Conservation (phyloP, 2,888 invertebrate genomes). For the Oscheius sp. region DNA sequence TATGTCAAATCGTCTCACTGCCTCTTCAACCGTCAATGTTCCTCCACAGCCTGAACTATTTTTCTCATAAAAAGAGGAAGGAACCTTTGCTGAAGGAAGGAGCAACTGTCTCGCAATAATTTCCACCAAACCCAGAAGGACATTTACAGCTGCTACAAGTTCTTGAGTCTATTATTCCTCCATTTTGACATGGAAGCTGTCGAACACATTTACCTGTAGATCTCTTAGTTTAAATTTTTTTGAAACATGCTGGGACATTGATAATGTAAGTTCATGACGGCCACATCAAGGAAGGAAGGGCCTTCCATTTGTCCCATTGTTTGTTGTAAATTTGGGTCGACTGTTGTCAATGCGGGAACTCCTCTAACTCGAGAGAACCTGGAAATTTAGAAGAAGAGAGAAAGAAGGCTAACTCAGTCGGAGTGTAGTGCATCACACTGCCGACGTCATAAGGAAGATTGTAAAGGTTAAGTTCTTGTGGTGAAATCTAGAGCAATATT, state of each 20-base stretch:
- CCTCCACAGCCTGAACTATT: conserved; percentile 46
- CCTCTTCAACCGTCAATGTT: conserved; percentile 40
- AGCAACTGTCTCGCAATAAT: conserved; percentile 41
- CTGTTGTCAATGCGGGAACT: conserved; percentile 44
- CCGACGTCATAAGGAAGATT: conserved; percentile 54
- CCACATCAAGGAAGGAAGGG: conserved; percentile 53
- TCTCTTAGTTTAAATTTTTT: too few relatives aligned
- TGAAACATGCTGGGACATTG: conserved; percentile 37
- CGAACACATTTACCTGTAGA: conserved; percentile 19
- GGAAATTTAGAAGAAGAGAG: neutral
- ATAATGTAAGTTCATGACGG: conserved; percentile 51
- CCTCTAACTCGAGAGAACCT: conserved; percentile 44
- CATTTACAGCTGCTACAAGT: conserved; percentile 54
- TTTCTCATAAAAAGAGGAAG: neutral
- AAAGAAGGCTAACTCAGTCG: conserved; percentile 41
- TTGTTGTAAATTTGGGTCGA: conserved; percentile 52
- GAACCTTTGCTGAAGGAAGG: conserved; percentile 42
- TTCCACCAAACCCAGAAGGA: conserved; percentile 53
- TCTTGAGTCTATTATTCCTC: conserved; percentile 49
- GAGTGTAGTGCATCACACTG: conserved; percentile 57
- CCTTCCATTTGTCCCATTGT: conserved; percentile 56
- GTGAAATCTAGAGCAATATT: conserved; percentile 32
- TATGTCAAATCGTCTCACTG: conserved; percentile 47
- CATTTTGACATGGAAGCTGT: conserved; percentile 44
- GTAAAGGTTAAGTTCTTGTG: conserved; percentile 48